A percentile compares a stretch with the other conserved stretches of the same genome.
Conservation (phyloP, 2,888 invertebrate genomes). For the Lasius fuliginosus region DNA sequence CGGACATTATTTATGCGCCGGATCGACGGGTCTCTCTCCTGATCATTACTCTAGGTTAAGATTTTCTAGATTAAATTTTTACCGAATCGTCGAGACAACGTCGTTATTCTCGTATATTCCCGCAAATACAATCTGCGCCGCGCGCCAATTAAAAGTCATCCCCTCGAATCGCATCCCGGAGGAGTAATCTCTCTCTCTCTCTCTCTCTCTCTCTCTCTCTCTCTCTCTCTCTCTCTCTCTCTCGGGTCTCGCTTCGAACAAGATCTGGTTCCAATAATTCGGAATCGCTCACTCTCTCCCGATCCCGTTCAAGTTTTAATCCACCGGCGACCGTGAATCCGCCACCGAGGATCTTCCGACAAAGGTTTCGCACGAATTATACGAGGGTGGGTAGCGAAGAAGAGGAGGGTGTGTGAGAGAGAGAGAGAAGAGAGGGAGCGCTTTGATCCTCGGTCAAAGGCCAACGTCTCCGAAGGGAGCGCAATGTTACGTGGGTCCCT, state of each 20-base stretch:
- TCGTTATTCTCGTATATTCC: background rate
- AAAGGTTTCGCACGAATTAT: conserved; percentile 62
- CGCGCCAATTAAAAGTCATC: background rate
- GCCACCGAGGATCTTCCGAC: conserved; percentile 34
- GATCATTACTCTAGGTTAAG: background rate
- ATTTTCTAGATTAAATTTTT: too few relatives aligned
- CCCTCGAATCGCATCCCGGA: background rate
- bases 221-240: background rate
- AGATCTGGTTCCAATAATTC: conserved; percentile 6
- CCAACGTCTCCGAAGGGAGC: conserved; percentile 78
- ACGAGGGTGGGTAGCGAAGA: conserved; percentile 43
- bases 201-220: background rate
- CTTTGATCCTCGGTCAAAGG: conserved; percentile 84
- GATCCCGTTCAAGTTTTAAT: conserved; percentile 16
- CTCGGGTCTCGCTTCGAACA: background rate
- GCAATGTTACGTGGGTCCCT: conserved; percentile 74
- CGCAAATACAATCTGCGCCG: background rate
- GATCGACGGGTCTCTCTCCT: background rate
- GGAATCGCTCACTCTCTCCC: conserved; percentile 12
- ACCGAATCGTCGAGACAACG: background rate
- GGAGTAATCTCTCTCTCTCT: background rate
- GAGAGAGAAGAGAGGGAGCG: conserved; percentile 56
- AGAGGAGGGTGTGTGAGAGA: conserved; percentile 1
- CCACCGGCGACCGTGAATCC: conserved; percentile 24
- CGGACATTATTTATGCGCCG: conserved; percentile 17